Conservation (phyloP, 2,113 vertebrate genomes). For the Scomber scombrus region DNA sequence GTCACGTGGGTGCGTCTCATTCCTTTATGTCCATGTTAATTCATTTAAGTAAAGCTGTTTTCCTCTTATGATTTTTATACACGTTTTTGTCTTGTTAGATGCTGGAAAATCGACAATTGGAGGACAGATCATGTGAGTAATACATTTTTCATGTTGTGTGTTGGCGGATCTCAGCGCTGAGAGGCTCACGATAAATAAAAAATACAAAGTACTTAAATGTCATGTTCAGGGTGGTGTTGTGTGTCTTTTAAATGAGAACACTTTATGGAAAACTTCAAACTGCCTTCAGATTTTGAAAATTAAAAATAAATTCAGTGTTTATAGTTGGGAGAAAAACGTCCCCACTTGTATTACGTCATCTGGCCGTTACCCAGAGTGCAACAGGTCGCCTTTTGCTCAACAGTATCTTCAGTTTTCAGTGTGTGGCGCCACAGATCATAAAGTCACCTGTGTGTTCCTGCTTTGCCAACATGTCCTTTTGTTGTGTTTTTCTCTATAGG, state of each 20-base stretch:
- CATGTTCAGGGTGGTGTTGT: not conserved
- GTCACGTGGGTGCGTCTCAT: constrained; percentile 93
- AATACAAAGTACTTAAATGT: not conserved
- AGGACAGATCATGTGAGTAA: constrained; percentile 98
- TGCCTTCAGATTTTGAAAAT: no score
- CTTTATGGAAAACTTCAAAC: not conserved
- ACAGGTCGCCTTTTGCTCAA: not conserved
- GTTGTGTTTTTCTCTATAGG: constrained; percentile 79
- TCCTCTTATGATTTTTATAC: not conserved
- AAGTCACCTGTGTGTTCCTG: accelerated
- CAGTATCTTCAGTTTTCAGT: not conserved
- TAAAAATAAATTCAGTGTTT: no score
- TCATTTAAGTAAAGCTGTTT: not conserved
- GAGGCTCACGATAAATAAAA: not conserved
- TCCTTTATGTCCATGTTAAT: not conserved
- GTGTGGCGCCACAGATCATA: no score
- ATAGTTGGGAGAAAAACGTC: no score
- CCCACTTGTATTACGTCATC: no score
- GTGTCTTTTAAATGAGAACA: not conserved
- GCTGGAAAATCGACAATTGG: constrained; percentile 99
- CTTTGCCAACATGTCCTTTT: not conserved
- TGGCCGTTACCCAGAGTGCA: not conserved
- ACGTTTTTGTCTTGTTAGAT: constrained; percentile 81
- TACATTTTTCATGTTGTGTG: not conserved
- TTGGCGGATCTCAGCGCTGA: not conserved